Evolutionary conservation across 2,888 invertebrate genomes (phyloP).

Genomic region (Hydriomena furcata): DNA sequence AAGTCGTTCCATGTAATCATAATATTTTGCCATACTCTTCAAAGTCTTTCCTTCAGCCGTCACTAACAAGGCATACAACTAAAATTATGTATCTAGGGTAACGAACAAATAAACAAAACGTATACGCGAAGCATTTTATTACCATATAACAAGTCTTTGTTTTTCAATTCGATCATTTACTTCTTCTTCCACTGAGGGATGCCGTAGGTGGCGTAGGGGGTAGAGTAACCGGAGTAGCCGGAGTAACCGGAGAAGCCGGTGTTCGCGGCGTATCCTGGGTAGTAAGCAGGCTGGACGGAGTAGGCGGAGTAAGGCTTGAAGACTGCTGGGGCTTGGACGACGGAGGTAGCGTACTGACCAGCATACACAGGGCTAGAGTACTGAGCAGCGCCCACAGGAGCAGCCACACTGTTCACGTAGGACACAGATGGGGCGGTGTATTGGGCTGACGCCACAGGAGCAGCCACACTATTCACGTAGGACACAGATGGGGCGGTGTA

Average conservation of each 20-base stretch:
- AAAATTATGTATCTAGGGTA: background rate
- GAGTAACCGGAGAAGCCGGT: constrained; percentile 19
- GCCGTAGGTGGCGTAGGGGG: constrained; percentile 1
- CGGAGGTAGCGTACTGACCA: constrained; percentile 10
- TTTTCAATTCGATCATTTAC: constrained; percentile 22
- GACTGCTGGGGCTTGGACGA: background rate
- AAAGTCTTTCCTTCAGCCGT: background rate
- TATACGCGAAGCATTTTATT: constrained; percentile 9
- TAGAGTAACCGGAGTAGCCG: constrained; percentile 14
- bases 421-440: background rate
- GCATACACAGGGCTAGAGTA: constrained; percentile 1
- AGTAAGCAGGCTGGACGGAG: constrained; percentile 22
- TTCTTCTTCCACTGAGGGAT: constrained; percentile 27
- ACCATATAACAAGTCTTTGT: constrained; percentile 10
- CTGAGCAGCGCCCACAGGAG: constrained; percentile 8
- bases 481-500: constrained; percentile 4
- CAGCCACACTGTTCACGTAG: background rate
- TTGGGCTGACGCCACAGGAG: constrained; percentile 2
- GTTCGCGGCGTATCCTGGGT: constrained; percentile 26
- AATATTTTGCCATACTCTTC: constrained; percentile 2
- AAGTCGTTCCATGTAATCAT: background rate
- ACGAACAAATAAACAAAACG: background rate
- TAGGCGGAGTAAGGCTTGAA: constrained; percentile 20
- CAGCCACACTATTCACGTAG: constrained; percentile 4
- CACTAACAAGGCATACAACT: background rate